Conservation (phyloP, 2,113 vertebrate genomes). For the Pontoporia blainvillei region DNA sequence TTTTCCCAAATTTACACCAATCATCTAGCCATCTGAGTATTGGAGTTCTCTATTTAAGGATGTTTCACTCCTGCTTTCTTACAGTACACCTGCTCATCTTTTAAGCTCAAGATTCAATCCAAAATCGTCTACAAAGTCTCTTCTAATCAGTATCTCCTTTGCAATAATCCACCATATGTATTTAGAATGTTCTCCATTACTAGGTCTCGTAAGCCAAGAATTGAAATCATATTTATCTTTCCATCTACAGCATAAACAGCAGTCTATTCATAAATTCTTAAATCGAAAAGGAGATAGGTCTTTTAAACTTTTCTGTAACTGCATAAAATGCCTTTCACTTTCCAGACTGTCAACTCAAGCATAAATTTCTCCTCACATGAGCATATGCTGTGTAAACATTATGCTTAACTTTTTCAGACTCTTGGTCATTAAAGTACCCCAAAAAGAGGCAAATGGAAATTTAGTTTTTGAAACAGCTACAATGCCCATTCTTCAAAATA, state of each 20-base stretch:
- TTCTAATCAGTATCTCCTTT: not conserved
- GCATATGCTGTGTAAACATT: not conserved
- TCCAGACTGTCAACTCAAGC: not conserved
- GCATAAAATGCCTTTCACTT: not conserved
- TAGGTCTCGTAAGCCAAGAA: not conserved
- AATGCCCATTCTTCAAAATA: not conserved
- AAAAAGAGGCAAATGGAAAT: not conserved
- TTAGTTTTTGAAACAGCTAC: not conserved
- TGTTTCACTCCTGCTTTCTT: not conserved
- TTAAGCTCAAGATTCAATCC: not conserved
- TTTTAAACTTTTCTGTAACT: not conserved
- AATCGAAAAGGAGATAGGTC: not conserved
- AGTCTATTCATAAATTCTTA: not conserved
- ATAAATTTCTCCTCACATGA: not conserved
- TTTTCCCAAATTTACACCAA: not conserved
- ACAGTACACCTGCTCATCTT: not conserved
- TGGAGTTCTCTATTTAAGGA: not conserved
- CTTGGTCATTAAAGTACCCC: not conserved
- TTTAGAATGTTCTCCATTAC: not conserved
- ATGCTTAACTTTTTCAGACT: not conserved
- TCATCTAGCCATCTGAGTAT: not conserved
- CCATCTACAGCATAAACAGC: not conserved
- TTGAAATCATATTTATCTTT: not conserved
- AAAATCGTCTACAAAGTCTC: not conserved
- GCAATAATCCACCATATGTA: not conserved